Conservation (phyloP, 2,113 vertebrate genomes). For the Oncorhynchus mykiss region DNA sequence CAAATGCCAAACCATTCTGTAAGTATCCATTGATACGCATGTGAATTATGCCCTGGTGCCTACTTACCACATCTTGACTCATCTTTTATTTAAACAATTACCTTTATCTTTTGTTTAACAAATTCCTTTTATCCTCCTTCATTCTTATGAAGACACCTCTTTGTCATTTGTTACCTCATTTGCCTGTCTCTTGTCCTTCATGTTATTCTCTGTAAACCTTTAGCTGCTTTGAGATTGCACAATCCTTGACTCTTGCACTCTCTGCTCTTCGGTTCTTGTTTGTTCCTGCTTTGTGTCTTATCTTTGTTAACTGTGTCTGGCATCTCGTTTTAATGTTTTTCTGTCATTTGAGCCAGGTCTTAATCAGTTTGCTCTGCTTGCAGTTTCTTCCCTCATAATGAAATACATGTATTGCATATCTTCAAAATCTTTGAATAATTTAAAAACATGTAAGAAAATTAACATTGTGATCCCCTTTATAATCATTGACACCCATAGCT, state of each 20-base stretch:
- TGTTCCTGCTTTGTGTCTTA: slow-evolving; percentile 12
- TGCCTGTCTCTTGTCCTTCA: slow-evolving; percentile 36
- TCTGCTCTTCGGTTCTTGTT: slow-evolving; percentile 4
- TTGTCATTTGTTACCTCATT: slow-evolving; percentile 5
- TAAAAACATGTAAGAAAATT: not conserved
- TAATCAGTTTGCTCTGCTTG: not conserved
- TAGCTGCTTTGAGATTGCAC: slow-evolving; percentile 15
- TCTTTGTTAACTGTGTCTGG: slow-evolving; percentile 28
- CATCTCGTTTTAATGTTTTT: slow-evolving; percentile 27
- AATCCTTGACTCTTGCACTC: slow-evolving; percentile 43
- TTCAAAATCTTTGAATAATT: slow-evolving; percentile 21
- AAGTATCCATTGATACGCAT: not conserved
- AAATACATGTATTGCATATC: slow-evolving; percentile 7
- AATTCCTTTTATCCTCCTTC: not conserved
- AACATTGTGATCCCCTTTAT: slow-evolving; percentile 37
- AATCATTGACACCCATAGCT: slow-evolving; percentile 63
- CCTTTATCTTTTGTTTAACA: not conserved
- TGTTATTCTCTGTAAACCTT: slow-evolving; percentile 21
- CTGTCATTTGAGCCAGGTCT: not conserved
- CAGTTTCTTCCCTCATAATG: slow-evolving; percentile 10
- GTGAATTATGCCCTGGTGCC: not conserved
- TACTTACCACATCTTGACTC: too few relatives aligned
- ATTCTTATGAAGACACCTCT: not conserved
- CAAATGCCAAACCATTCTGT: not conserved
- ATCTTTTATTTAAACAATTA: not conserved